A percentile compares a stretch with the other conserved stretches of the same genome.
Conservation (phyloP, 2,797 vertebrate genomes). For the Pristis pectinata region DNA sequence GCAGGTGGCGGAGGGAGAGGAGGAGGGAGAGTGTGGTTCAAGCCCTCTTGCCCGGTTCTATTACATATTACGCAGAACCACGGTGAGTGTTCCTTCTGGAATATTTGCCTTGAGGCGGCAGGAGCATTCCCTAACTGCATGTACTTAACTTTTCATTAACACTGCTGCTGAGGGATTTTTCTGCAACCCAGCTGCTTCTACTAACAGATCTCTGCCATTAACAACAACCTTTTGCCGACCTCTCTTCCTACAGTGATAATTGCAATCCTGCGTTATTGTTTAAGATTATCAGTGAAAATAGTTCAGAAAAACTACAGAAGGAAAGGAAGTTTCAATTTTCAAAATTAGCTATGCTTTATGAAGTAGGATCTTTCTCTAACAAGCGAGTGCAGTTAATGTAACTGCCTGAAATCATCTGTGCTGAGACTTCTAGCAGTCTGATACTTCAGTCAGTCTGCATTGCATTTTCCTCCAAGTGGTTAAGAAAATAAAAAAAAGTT, state of each 20-base stretch:
- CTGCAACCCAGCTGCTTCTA: background rate
- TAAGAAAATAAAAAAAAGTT: background rate
- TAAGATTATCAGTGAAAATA: background rate
- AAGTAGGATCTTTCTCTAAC: background rate
- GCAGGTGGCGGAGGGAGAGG: too few species aligned
- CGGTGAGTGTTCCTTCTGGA: background rate
- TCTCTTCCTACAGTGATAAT: background rate
- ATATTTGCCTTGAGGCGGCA: background rate
- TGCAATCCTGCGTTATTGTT: background rate
- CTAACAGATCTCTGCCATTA: background rate
- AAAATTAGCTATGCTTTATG: background rate
- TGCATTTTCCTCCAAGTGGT: background rate
- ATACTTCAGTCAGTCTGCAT: background rate
- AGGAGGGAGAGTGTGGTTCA: too few species aligned
- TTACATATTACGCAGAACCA: background rate
- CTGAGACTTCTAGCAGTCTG: background rate
- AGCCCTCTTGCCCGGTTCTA: background rate
- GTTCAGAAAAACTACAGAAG: constrained; percentile 21
- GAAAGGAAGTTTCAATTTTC: background rate
- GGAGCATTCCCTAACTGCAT: background rate
- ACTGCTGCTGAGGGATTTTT: background rate
- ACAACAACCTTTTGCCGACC: background rate
- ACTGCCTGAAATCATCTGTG: background rate
- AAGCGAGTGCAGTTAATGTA: background rate
- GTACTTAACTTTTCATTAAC: background rate